Conservation (phyloP, 2,113 vertebrate genomes). For the Morone saxatilis region DNA sequence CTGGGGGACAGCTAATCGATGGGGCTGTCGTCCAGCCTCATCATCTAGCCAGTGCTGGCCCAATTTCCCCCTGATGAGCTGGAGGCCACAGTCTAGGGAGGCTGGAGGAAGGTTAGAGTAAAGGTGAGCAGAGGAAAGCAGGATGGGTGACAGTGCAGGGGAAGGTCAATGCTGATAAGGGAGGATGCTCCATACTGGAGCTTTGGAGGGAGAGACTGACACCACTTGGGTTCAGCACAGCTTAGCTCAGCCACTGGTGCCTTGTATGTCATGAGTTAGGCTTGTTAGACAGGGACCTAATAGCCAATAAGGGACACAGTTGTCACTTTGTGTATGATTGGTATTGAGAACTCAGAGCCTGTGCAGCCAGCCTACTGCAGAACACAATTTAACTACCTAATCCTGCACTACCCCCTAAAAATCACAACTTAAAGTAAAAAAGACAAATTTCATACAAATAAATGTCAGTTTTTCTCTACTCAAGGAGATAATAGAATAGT, state of each 20-base stretch:
- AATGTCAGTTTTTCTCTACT: constrained; percentile 1
- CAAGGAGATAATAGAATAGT: neutral
- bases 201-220: constrained; percentile 54
- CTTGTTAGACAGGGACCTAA: constrained; percentile 64
- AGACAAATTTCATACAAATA: constrained; percentile 30
- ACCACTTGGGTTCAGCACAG: constrained; percentile 66
- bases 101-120: constrained; percentile 61
- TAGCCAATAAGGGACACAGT: constrained; percentile 70
- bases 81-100: constrained; percentile 63
- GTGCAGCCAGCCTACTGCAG: constrained; percentile 13
- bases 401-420: neutral
- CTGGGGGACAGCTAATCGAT: constrained; percentile 87
- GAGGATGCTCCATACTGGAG: constrained; percentile 42
- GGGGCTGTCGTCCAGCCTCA: constrained; percentile 83
- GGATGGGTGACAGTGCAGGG: constrained; percentile 64
- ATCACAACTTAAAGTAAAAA: constrained; percentile 24
- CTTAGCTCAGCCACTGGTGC: constrained; percentile 59
- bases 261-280: constrained; percentile 62
- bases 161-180: constrained; percentile 74
- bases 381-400: constrained; percentile 16
- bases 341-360: constrained; percentile 56
- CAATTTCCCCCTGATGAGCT: constrained; percentile 81
- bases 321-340: constrained; percentile 67
- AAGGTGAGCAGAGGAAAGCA: constrained; percentile 45
- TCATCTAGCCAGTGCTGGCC: constrained; percentile 78